Evolutionary conservation across 2,797 vertebrate species (phyloP), one percentile per base, ranked within the genome.

Genomic region (Danio albolineatus): DNA sequence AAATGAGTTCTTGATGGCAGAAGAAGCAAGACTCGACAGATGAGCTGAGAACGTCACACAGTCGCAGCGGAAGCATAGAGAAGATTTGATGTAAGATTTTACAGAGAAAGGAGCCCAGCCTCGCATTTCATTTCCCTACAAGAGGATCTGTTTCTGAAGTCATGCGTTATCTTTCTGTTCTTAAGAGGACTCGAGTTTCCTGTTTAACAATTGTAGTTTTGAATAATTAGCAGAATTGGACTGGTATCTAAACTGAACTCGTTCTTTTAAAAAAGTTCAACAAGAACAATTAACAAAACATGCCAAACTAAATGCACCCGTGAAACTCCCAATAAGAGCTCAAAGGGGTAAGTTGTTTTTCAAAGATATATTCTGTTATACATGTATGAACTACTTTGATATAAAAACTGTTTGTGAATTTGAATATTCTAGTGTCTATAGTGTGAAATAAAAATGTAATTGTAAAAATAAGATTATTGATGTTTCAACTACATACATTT

Each of bases 11-110:
- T 57, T 39, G 61, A 67, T 43, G 69, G 28, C 44, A 69, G 28
- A 67, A 57, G 53, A 49, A n/a, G 76, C 5, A n/a, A 49, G 46
- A 51, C 17, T 51, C 17, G 7, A 70, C 2, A 60, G 54, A 21
- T 71, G 38, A 41, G 36, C 54, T 7, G 13, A 62, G 76, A 62
- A 61, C 44, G 65, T 78, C 59, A 78, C 75, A 65, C 51, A 57
- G 49, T 70, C 82, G 8, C 60, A 83, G 62, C 87, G 85, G 87
- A 88, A 86, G 81, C 67, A 73, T 41, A 61, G 16, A 65, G 69
- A 76, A 79, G 81, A 80, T 74, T 76, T 82, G 76, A 72, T 80
- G 76, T 74, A 76, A 17, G 28, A 78, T 80, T 81, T 80, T 57
- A 65, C 60, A 75, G 66, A 76, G 65, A 36, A 86, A 71, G 82